Conservation (phyloP, 2,113 vertebrate species). For the Geothlypis trichas region DNA sequence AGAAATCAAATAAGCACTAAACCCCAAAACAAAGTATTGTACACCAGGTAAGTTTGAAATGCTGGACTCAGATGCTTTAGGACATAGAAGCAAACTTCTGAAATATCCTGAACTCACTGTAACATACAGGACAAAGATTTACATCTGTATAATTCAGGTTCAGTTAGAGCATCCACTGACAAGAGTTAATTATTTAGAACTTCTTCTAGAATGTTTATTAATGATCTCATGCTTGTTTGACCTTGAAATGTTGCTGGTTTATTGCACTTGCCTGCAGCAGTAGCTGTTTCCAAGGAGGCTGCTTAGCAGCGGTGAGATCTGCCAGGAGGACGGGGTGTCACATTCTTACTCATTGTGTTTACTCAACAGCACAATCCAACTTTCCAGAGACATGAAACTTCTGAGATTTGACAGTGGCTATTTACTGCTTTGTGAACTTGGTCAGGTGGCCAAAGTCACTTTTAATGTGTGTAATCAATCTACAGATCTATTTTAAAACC, state of each 20-base stretch:
- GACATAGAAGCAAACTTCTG: not conserved
- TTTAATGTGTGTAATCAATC: not conserved
- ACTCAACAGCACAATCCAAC: conserved; percentile 38
- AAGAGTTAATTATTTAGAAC: not conserved
- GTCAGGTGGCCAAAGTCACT: not conserved
- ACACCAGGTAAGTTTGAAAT: not conserved
- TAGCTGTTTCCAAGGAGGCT: not conserved
- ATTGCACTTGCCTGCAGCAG: not conserved
- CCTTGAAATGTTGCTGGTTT: conserved; percentile 37
- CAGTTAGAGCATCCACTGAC: not conserved
- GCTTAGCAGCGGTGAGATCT: not conserved
- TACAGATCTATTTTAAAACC: conserved; percentile 25
- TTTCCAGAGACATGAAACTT: conserved; percentile 6
- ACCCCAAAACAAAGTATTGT: not conserved
- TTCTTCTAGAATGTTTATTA: not conserved
- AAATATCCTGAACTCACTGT: not conserved
- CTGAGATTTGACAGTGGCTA: not conserved
- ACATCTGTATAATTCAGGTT: not conserved
- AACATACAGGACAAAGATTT: not conserved
- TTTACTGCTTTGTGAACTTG: not conserved
- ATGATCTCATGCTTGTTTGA: not conserved
- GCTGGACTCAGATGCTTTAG: not conserved
- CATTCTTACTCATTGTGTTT: conserved; percentile 45
- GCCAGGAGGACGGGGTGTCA: conserved; percentile 34
- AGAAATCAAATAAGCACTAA: not conserved